Conservation (phyloP, 2,888 invertebrate genomes). For the Drosophila rubida region DNA sequence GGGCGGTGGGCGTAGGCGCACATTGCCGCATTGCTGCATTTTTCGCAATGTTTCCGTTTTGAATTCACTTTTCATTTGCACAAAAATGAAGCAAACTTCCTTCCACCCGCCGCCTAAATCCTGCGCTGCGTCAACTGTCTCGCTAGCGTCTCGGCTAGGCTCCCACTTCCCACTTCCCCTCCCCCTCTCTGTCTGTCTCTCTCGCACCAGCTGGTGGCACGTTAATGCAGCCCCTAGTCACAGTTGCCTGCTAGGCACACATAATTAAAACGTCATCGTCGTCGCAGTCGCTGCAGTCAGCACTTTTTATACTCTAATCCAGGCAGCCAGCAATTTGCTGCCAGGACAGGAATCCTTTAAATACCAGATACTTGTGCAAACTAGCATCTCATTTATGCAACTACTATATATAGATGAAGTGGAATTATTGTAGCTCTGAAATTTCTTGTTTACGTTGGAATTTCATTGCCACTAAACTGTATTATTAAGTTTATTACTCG, state of each 20-base stretch:
- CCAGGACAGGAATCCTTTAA: not conserved
- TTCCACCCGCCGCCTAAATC: conserved; percentile 2
- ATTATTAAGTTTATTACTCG: too few relatives aligned
- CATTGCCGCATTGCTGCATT: conserved; percentile 78
- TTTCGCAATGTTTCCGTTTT: conserved; percentile 77
- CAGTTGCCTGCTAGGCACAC: conserved; percentile 66
- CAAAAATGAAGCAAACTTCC: conserved; percentile 3
- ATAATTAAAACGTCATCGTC: conserved; percentile 78
- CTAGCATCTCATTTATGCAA: not conserved
- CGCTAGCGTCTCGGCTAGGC: conserved; percentile 68
- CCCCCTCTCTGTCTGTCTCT: not conserved
- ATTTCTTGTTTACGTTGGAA: not conserved
- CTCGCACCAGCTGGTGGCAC: not conserved
- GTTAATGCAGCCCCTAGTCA: conserved; percentile 28
- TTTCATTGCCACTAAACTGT: too few relatives aligned
- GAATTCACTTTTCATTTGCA: conserved; percentile 74
- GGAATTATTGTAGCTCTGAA: not conserved
- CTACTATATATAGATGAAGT: not conserved
- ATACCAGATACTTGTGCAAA: not conserved
- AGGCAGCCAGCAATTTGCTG: conserved; percentile 1
- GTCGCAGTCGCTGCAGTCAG: conserved; percentile 51
- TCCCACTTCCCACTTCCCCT: not conserved
- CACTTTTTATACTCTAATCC: conserved; percentile 52
- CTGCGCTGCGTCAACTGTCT: conserved; percentile 57
- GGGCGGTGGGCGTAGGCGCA: not conserved